These are phyloP conservation scores for Helogale parvula DNA, from an alignment of 2,113 vertebrate species.

Conservation along the genomic window DNA sequence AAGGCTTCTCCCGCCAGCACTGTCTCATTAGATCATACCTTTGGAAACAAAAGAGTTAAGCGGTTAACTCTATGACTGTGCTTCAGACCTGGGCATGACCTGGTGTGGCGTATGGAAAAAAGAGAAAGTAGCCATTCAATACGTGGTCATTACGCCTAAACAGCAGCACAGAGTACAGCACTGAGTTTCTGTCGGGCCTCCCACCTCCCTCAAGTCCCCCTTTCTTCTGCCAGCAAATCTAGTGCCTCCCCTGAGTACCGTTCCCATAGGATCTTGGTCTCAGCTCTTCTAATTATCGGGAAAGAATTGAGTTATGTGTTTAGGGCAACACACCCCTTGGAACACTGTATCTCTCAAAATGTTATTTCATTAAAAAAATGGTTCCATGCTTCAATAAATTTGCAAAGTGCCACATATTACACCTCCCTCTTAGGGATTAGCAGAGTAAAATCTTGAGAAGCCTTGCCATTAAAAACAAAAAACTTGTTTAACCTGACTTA, in stretches of 20 bases:
- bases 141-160: no score
- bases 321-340: neutral
- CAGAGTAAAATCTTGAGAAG: neutral
- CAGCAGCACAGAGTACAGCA: neutral
- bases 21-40: constrained; percentile 94
- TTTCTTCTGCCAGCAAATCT: neutral
- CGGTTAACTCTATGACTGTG: neutral
- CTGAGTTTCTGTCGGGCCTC: neutral
- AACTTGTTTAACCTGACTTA: neutral
- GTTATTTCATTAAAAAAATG: neutral
- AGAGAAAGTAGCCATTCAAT: neutral
- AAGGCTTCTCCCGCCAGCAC: constrained; percentile 93
- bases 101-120: neutral
- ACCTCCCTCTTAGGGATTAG: neutral
- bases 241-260: neutral
- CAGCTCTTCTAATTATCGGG: neutral
- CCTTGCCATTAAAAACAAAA: neutral
- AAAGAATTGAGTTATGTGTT: neutral
- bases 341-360: neutral
- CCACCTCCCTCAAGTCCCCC: neutral
- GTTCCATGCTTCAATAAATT: neutral
- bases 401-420: neutral
- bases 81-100: neutral
- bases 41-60: constrained; percentile 58
- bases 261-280: neutral